A percentile compares a stretch with the other conserved stretches of the same genome.
Conservation (phyloP, 2,888 invertebrate genomes). For the Lamellibrachia columna region DNA sequence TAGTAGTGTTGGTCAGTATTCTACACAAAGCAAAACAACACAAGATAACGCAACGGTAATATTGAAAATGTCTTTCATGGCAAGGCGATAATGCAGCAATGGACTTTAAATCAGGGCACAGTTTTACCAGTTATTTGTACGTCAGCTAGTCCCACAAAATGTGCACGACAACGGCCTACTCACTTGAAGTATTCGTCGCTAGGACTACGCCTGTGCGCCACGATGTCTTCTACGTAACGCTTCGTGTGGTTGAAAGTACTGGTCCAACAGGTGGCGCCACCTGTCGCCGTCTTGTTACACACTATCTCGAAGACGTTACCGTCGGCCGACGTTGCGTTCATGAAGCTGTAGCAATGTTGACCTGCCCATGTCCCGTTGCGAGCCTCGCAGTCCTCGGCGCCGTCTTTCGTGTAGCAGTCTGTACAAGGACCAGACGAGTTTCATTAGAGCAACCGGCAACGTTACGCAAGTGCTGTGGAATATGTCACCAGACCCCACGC, state of each 20-base stretch:
- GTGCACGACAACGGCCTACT: background rate
- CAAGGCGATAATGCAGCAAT: too few species aligned
- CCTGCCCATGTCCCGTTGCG: conserved; percentile 33
- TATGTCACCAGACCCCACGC: background rate
- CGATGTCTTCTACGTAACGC: conserved; percentile 28
- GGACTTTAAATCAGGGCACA: too few species aligned
- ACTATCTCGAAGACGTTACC: background rate
- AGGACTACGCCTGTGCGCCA: background rate
- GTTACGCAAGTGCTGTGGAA: background rate
- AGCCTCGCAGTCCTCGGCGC: conserved; percentile 33
- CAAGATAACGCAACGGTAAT: too few species aligned
- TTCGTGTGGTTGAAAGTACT: conserved; percentile 7
- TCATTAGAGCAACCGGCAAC: background rate
- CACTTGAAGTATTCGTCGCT: conserved; percentile 33
- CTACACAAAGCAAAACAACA: too few species aligned
- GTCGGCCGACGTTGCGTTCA: conserved; percentile 30
- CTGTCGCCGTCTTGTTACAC: conserved; percentile 8
- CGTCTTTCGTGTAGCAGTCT: conserved; percentile 40
- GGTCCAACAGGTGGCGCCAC: conserved; percentile 27
- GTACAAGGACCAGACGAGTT: background rate
- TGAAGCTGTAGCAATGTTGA: conserved; percentile 39
- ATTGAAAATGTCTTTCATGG: too few species aligned
- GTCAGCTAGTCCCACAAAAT: too few species aligned
- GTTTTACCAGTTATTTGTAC: too few species aligned
- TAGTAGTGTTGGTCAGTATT: too few species aligned